A percentile compares a stretch with the other conserved stretches of the same genome.
Conservation (phyloP, 2,113 vertebrate genomes). For the Neomonachus schauinslandi region DNA sequence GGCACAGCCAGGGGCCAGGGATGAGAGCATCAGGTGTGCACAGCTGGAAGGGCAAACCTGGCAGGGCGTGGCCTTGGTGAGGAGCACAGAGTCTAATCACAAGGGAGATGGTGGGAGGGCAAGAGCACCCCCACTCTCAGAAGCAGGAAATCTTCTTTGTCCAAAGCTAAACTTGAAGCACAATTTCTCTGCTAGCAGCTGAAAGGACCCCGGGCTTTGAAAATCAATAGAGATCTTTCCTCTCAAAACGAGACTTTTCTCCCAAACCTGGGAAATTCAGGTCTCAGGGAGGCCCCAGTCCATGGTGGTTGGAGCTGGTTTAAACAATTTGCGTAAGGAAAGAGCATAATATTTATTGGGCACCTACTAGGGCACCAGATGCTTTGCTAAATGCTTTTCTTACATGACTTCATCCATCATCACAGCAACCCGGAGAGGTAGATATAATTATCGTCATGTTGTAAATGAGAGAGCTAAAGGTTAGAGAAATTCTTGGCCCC, state of each 20-base stretch:
- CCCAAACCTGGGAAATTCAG: background rate
- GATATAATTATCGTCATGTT: background rate
- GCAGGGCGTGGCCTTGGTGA: background rate
- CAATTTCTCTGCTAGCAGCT: background rate
- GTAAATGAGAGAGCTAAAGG: background rate
- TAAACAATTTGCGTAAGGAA: background rate
- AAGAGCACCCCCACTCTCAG: fast-evolving
- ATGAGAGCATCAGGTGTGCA: background rate
- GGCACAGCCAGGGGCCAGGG: background rate
- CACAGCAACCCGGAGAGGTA: background rate
- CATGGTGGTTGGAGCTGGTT: background rate
- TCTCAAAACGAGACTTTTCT: background rate
- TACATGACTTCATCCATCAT: background rate
- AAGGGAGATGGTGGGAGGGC: too few relatives aligned
- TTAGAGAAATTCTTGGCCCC: background rate
- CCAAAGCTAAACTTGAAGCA: background rate
- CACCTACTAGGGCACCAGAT: too few relatives aligned
- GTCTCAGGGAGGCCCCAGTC: background rate
- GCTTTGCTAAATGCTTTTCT: background rate
- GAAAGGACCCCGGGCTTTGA: background rate
- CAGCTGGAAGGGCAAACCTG: background rate
- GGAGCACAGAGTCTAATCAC: background rate
- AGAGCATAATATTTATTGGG: background rate
- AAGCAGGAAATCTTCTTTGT: background rate
- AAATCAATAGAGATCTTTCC: background rate